These are phyloP conservation scores for Myripristis jacobus DNA, from an alignment of 2,797 vertebrate genomes.

Conservation along the genomic window DNA sequence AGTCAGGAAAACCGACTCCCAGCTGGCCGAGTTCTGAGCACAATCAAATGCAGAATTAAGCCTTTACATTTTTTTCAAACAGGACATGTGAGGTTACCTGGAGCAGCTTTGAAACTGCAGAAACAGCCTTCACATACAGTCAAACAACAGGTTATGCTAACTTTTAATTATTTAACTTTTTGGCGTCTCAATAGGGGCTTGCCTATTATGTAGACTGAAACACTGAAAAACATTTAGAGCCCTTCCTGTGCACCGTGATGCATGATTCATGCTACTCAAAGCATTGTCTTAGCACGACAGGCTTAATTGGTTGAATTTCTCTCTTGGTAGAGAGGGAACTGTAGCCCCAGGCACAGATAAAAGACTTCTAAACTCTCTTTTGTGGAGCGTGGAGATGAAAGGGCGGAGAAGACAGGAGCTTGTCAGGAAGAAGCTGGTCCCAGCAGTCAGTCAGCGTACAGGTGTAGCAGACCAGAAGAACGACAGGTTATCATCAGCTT, in stretches of 20 bases:
- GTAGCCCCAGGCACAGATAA: slow-evolving; percentile 79
- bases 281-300: slow-evolving; percentile 50
- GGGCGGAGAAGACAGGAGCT: slow-evolving; percentile 77
- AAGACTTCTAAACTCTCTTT: slow-evolving; percentile 81
- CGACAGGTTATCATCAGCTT: slow-evolving; percentile 75
- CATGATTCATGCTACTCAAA: slow-evolving; percentile 59
- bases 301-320: slow-evolving; percentile 79
- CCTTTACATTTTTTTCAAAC: not conserved
- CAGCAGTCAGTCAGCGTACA: slow-evolving; percentile 76
- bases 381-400: slow-evolving; percentile 83
- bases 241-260: slow-evolving; percentile 55
- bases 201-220: slow-evolving; percentile 67
- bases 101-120: slow-evolving; percentile 14
- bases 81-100: not conserved
- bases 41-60: no score
- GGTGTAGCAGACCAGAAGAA: slow-evolving; percentile 79
- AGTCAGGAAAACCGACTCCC: no score
- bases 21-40: no score
- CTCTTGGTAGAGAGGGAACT: slow-evolving; percentile 74
- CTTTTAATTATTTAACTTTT: slow-evolving; percentile 31
- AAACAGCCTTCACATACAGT: slow-evolving; percentile 31
- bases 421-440: slow-evolving; percentile 73
- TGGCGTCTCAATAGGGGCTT: slow-evolving; percentile 32
- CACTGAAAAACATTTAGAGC: slow-evolving; percentile 62
- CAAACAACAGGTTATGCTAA: slow-evolving; percentile 45